Conservation (phyloP, 1,140 invertebrate species). For the Atta texana region DNA sequence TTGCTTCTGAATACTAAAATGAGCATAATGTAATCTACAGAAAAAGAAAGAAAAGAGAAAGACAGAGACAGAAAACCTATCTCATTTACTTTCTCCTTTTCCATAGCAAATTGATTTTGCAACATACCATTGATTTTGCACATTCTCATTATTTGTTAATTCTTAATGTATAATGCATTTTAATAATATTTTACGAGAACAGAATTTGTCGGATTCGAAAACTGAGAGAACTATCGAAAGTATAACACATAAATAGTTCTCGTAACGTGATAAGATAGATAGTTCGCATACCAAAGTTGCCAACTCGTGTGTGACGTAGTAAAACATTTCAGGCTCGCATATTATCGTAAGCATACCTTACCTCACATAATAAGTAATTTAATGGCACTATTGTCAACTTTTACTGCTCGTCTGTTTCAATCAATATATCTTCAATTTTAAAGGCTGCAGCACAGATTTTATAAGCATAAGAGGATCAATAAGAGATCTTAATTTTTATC, state of each 20-base stretch:
- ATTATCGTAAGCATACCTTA: slow-evolving; percentile 17
- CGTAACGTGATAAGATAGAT: slow-evolving; percentile 40
- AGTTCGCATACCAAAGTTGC: slow-evolving; percentile 38
- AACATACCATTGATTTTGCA: background rate
- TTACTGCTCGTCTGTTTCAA: background rate
- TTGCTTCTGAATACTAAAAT: slow-evolving; percentile 62
- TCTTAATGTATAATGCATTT: background rate
- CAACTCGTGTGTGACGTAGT: slow-evolving; percentile 16
- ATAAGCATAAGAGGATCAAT: no score
- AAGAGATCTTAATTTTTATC: no score
- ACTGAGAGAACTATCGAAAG: background rate
- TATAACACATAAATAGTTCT: background rate
- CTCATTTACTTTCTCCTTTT: background rate
- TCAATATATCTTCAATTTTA: background rate
- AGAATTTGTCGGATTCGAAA: slow-evolving; percentile 23
- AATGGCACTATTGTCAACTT: slow-evolving; percentile 16
- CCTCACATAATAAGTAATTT: slow-evolving; percentile 28
- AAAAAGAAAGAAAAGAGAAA: background rate
- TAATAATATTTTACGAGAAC: background rate
- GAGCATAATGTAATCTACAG: slow-evolving; percentile 8
- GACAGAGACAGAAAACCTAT: background rate
- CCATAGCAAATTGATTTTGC: background rate
- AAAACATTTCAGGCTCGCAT: slow-evolving; percentile 37
- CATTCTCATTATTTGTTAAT: background rate
- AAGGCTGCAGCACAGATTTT: no score